Evolutionary conservation across 2,888 invertebrate species (phyloP).

Genomic region (Aphodius granarius): DNA sequence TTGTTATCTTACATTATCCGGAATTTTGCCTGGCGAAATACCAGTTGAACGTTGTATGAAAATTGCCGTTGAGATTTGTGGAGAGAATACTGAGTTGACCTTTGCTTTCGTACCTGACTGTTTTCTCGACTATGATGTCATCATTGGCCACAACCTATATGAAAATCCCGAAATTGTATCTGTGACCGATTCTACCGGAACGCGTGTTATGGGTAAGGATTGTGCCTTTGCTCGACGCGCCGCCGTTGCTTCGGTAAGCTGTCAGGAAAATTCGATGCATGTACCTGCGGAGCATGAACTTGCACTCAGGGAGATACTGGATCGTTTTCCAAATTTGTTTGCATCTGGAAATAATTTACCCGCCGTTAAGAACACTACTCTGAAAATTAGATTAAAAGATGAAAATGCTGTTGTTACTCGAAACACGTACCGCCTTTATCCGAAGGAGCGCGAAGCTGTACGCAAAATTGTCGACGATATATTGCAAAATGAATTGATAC

Average conservation of each 20-base stretch:
- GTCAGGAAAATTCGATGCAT: not conserved
- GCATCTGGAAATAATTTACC: conserved; percentile 6
- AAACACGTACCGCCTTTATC: too few relatives aligned
- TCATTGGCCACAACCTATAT: not conserved
- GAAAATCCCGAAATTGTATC: not conserved
- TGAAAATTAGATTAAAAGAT: conserved; percentile 3
- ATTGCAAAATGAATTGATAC: too few relatives aligned
- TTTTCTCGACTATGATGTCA: not conserved
- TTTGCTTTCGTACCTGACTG: not conserved
- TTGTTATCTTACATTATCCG: not conserved
- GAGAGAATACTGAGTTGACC: not conserved
- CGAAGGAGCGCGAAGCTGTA: too few relatives aligned
- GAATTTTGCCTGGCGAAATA: conserved; percentile 9
- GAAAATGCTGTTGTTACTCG: conserved; percentile 1
- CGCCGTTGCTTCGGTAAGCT: not conserved
- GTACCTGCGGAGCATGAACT: not conserved
- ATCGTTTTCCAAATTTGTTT: conserved; percentile 6
- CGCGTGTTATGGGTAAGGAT: not conserved
- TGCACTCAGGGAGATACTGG: not conserved
- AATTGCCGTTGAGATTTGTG: not conserved
- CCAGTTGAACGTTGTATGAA: not conserved
- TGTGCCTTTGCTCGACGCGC: not conserved
- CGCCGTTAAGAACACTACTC: not conserved
- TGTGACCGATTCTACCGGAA: not conserved
- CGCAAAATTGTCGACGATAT: too few relatives aligned